Conservation (phyloP, 2,797 vertebrate species). For the Poecilia wingei region DNA sequence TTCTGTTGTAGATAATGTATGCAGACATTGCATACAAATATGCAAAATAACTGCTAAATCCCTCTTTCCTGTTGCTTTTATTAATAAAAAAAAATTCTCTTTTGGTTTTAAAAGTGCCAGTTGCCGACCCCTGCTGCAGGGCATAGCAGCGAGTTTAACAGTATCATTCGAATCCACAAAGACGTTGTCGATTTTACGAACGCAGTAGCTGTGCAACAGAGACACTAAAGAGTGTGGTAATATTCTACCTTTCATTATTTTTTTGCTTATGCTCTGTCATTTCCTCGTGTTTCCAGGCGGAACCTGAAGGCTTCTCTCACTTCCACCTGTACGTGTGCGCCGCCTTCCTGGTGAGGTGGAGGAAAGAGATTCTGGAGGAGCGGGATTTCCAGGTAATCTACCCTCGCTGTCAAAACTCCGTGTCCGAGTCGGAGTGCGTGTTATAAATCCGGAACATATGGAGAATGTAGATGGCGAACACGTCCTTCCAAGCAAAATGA, state of each 20-base stretch:
- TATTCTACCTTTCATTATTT: background rate
- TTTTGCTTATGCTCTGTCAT: constrained; percentile 1
- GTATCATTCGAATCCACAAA: background rate
- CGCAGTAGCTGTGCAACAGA: background rate
- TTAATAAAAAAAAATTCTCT: background rate
- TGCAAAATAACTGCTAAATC: background rate
- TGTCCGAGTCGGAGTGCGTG: background rate
- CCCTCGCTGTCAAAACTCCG: constrained; percentile 5
- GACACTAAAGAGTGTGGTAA: background rate
- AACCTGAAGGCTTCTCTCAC: constrained; percentile 97
- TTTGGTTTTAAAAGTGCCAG: background rate
- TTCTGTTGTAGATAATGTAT: background rate
- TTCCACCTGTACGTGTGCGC: constrained; percentile 98
- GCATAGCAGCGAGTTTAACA: background rate
- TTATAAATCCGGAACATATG: constrained; percentile 1
- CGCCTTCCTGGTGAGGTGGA: constrained; percentile 95
- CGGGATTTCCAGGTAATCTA: constrained; percentile 93
- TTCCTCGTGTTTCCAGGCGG: constrained; percentile 81
- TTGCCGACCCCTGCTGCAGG: background rate
- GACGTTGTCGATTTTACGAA: background rate
- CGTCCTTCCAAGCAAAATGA: constrained; percentile 13
- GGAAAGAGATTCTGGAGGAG: constrained; percentile 94
- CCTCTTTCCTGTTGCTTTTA: background rate
- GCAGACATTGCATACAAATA: background rate
- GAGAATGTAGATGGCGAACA: constrained; percentile 7